Percentiles rank a stretch among this genome's conserved stretches.
These are phyloP conservation scores for Pararge aegeria DNA, from an alignment of 1,140 invertebrate genomes.

Conservation along the genomic window DNA sequence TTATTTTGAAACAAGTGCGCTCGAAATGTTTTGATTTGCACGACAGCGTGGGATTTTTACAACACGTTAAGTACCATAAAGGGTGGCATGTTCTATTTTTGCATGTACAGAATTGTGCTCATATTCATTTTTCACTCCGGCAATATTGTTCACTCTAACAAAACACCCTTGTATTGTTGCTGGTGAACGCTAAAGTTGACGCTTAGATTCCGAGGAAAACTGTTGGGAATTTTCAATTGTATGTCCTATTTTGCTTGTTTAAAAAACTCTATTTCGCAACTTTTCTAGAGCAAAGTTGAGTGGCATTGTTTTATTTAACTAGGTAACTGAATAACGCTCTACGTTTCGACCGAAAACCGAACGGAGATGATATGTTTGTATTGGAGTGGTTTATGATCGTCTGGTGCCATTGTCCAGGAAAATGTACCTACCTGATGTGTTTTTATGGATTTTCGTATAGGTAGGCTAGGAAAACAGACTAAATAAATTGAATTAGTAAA, in stretches of 20 bases:
- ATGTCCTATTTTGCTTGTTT: conserved; percentile 29
- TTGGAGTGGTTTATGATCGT: too few species aligned
- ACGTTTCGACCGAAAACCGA: not conserved
- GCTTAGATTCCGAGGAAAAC: conserved; percentile 31
- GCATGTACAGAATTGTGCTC: conserved; percentile 32
- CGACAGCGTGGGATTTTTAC: conserved; percentile 38
- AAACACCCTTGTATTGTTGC: conserved; percentile 31
- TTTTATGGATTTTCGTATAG: too few species aligned
- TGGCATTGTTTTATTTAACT: conserved; percentile 9
- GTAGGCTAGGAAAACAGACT: too few species aligned
- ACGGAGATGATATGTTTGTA: too few species aligned
- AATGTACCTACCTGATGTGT: too few species aligned
- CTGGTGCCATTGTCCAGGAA: too few species aligned
- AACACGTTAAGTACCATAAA: conserved; percentile 32
- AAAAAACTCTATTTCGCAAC: conserved; percentile 22
- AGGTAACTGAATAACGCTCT: conserved; percentile 1
- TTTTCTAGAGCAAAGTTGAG: conserved; percentile 16
- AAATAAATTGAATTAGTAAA: too few species aligned
- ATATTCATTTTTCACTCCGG: conserved; percentile 40
- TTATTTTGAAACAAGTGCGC: conserved; percentile 41
- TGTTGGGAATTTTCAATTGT: conserved; percentile 26
- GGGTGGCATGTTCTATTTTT: conserved; percentile 33
- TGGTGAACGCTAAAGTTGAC: conserved; percentile 30
- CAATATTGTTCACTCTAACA: conserved; percentile 38
- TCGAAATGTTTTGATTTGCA: conserved; percentile 41